Evolutionary conservation across 2,113 vertebrate species (phyloP).

Genomic region (Ciconia maguari): DNA sequence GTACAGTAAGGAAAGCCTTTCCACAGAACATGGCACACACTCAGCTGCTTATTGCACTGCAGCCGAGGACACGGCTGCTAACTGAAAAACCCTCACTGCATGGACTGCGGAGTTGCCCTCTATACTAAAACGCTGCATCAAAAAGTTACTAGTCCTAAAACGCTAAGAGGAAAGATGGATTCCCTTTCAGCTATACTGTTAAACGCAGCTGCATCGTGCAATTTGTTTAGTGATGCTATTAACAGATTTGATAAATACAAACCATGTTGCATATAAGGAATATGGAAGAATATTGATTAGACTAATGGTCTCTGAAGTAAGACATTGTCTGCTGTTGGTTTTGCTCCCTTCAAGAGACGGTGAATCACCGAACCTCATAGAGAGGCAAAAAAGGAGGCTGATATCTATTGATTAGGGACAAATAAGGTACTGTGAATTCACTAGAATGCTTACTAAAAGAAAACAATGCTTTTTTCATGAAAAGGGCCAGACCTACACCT

Average conservation of each 20-base stretch:
- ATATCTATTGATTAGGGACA: not conserved
- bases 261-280: not conserved
- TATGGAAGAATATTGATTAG: not conserved
- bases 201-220: not conserved
- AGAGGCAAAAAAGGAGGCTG: not conserved
- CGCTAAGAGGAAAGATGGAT: not conserved
- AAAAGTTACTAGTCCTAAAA: not conserved
- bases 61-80: not conserved
- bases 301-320: not conserved
- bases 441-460: not conserved
- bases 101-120: fast-evolving
- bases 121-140: fast-evolving
- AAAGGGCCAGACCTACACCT: not conserved
- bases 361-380: not conserved
- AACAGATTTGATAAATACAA: not conserved
- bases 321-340: not conserved
- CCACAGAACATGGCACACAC: not conserved
- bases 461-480: not conserved
- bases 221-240: not conserved
- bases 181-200: not conserved
- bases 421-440: not conserved
- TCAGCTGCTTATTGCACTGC: fast-evolving
- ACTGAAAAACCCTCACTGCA: not conserved
- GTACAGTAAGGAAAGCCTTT: not conserved
- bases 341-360: not conserved